These are phyloP conservation scores for Camelus bactrianus DNA, from an alignment of 2,113 vertebrate species.

Conservation along the genomic window DNA sequence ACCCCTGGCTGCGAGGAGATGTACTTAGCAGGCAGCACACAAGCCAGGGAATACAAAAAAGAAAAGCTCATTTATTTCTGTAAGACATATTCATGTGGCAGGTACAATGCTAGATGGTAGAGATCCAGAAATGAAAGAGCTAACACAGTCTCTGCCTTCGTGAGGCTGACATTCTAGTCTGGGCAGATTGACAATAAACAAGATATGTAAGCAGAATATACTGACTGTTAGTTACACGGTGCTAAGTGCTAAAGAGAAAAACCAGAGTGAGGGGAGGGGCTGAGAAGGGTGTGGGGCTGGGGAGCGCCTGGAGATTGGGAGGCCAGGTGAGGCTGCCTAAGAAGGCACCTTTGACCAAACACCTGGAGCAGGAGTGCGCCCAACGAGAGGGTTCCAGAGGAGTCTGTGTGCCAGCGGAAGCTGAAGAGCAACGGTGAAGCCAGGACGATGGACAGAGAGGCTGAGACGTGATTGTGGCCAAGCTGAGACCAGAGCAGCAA, in stretches of 20 bases:
- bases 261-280: neutral
- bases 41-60: neutral
- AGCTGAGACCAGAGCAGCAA: neutral
- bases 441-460: conserved; percentile 56
- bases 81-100: too few relatives aligned
- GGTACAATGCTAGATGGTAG: neutral
- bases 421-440: conserved; percentile 74
- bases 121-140: neutral
- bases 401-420: neutral
- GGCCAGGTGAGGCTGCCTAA: neutral
- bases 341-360: neutral
- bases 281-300: too few relatives aligned
- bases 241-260: neutral
- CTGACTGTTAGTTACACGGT: neutral
- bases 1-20: neutral
- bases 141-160: neutral
- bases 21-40: neutral
- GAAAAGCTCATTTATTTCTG: too few relatives aligned
- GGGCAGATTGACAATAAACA: neutral
- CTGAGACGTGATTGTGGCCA: neutral
- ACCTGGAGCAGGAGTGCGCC: too few relatives aligned
- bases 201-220: neutral
- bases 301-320: neutral
- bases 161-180: neutral
- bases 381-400: neutral